Evolutionary conservation across 2,113 vertebrate genomes (phyloP).

Genomic region (Otocyon megalotis): DNA sequence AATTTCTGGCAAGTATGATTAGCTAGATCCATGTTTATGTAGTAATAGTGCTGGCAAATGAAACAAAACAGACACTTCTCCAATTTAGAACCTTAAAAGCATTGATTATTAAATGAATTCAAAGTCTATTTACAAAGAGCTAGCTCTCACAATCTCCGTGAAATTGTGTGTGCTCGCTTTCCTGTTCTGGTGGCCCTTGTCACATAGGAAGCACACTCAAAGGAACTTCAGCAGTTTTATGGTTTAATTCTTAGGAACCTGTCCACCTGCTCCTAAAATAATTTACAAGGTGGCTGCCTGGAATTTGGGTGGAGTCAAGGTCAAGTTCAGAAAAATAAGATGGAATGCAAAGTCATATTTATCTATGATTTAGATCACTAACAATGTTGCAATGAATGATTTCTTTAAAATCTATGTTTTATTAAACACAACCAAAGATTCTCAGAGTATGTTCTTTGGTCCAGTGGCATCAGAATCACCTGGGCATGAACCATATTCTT

Average conservation of each 20-base stretch:
- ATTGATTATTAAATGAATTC: neutral
- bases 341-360: neutral
- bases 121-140: neutral
- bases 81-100: neutral
- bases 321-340: constrained; percentile 45
- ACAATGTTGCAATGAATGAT: neutral
- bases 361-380: neutral
- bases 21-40: neutral
- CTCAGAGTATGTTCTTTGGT: neutral
- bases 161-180: neutral
- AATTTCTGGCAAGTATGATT: neutral
- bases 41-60: neutral
- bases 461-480: neutral
- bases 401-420: neutral
- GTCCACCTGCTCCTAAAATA: neutral
- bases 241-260: neutral
- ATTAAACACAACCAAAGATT: neutral
- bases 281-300: neutral
- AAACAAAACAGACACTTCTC: neutral
- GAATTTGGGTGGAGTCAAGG: neutral
- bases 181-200: neutral
- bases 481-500: neutral
- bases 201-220: neutral
- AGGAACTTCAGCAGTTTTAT: neutral
- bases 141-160: neutral